Percentiles rank a stretch among this genome's conserved stretches.
Conservation (phyloP, 1,140 invertebrate species). For the Amyelois transitella region DNA sequence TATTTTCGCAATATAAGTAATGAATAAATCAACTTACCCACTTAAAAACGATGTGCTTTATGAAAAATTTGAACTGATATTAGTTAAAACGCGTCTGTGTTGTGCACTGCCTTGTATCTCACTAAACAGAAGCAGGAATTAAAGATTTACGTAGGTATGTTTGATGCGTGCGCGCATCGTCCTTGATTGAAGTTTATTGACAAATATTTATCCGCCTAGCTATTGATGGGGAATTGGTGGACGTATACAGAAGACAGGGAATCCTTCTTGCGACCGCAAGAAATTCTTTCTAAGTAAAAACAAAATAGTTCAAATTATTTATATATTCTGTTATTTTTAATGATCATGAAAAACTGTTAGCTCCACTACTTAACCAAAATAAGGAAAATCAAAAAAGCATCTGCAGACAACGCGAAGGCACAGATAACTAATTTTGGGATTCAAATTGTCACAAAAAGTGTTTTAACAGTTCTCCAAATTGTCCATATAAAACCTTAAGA, state of each 20-base stretch:
- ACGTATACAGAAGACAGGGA: too few relatives aligned
- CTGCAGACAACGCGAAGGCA: too few relatives aligned
- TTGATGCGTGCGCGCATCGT: not conserved
- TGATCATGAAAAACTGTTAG: too few relatives aligned
- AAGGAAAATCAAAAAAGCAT: too few relatives aligned
- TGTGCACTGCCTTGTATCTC: not conserved
- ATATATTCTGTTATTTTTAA: too few relatives aligned
- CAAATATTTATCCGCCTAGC: not conserved
- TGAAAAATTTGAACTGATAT: not conserved
- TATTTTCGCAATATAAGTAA: too few relatives aligned
- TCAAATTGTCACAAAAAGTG: too few relatives aligned
- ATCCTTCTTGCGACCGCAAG: too few relatives aligned
- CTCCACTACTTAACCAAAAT: too few relatives aligned
- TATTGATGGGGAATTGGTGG: not conserved
- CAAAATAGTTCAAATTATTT: too few relatives aligned
- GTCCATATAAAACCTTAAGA: conserved; percentile 6
- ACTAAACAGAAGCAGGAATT: not conserved
- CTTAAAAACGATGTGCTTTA: not conserved
- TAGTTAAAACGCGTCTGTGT: not conserved
- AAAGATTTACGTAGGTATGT: not conserved
- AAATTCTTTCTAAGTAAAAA: too few relatives aligned
- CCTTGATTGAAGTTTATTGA: not conserved
- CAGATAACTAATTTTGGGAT: too few relatives aligned
- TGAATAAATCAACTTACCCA: not conserved
- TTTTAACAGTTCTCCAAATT: not conserved